Percentiles rank a stretch among this genome's conserved stretches.
Evolutionary conservation across 2,888 invertebrate species (phyloP).

Genomic region (Dioctria linearis): DNA sequence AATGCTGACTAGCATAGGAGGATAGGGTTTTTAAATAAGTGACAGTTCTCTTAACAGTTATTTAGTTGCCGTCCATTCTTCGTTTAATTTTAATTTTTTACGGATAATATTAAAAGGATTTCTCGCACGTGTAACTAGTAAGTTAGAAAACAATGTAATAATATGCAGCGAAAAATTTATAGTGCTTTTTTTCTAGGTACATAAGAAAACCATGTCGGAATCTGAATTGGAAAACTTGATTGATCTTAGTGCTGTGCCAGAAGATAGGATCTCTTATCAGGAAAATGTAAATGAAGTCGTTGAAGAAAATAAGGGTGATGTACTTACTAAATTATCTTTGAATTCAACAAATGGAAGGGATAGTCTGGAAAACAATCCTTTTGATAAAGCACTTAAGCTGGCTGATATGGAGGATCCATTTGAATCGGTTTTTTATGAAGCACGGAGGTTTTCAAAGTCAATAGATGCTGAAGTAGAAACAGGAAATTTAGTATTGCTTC

Average conservation of each 20-base stretch:
- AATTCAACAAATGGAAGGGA: background rate
- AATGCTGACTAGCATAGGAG: too few relatives aligned
- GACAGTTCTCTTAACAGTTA: too few relatives aligned
- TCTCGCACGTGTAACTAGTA: too few relatives aligned
- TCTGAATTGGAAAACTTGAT: background rate
- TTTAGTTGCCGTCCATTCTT: too few relatives aligned
- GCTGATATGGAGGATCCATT: conserved; percentile 55
- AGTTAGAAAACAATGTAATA: too few relatives aligned
- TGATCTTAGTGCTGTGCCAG: background rate
- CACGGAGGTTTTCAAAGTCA: background rate
- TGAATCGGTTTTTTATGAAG: conserved; percentile 47
- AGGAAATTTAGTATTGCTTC: background rate
- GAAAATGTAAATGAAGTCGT: background rate
- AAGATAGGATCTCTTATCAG: background rate
- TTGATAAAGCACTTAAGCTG: conserved; percentile 50
- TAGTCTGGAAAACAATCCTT: conserved; percentile 55
- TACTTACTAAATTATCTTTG: background rate
- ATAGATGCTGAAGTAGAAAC: background rate
- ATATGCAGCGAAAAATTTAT: too few relatives aligned
- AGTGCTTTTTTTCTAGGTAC: background rate
- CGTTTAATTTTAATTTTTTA: too few relatives aligned
- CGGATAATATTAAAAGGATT: too few relatives aligned
- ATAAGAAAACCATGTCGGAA: background rate
- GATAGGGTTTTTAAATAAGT: too few relatives aligned
- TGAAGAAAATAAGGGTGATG: background rate